Evolutionary conservation across 2,797 vertebrate genomes (phyloP), one percentile per base, ranked within the genome.

Genomic region (Peromyscus aztecus): DNA sequence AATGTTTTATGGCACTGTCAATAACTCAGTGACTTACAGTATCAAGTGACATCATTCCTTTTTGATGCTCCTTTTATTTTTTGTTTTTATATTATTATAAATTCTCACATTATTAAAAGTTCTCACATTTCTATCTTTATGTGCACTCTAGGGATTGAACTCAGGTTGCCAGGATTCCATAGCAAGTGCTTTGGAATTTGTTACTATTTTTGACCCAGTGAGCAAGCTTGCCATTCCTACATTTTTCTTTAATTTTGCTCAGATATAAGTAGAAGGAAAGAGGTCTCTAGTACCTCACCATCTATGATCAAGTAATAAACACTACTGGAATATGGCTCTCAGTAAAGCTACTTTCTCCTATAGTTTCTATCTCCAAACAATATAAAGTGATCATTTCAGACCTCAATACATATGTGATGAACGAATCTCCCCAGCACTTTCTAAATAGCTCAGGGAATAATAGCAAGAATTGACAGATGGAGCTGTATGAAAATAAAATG

Each of bases 321-420:
- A 16, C 10, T 73, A 73, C 6, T 75, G 23, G 55, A 96, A 57
- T 77, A 86, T 95, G 77, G 14, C 0, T 73, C 43, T 83, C 69
- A 86, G 4, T 73, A 46, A 93, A 91, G 23, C 9, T n/a, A 65
- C 29, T 82, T 96, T 89, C 11, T 89, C 85, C 31, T 65, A n/a
- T 4, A 73, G 27, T 37, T 91, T 93, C 76, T 46, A 27, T 73
- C 14, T 46, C 55, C 24, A 83, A 63, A 87, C 13, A 63, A 89
- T 24, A 85, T 10, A 95, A 61, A 14, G 23, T 37, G 12, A 2
- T 76, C 4, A 19, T 0, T 1, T 12, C 43, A 75, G 49, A 92
- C n/a, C 46, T 91, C 46, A 63, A 63, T 34, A 73, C 55, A 87
- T 61, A 31, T 31, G 16, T 37, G 12, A 91, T 19, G 59, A 73